phyloP scores from a whole-genome alignment of 2,888 invertebrate genomes.

The Petrophora chlorosata region DNA sequence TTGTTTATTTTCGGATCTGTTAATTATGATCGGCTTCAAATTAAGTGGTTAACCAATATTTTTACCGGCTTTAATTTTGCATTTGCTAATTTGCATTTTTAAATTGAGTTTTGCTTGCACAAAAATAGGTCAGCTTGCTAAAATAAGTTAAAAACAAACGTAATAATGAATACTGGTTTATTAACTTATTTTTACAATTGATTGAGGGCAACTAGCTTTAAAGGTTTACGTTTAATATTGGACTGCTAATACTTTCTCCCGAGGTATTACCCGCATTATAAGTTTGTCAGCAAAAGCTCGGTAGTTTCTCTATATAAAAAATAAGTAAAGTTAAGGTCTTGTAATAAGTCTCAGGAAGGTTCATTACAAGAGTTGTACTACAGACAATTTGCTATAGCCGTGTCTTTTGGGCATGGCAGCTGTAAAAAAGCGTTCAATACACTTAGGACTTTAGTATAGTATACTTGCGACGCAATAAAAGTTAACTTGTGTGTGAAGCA shows the following conservation, averaged over 20 bases:
- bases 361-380: not conserved
- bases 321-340: not conserved
- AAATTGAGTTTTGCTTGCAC: not conserved
- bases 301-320: too few relatives aligned
- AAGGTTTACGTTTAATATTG: too few relatives aligned
- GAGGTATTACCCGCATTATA: too few relatives aligned
- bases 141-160: too few relatives aligned
- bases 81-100: constrained; percentile 21
- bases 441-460: not conserved
- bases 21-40: constrained; percentile 6
- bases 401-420: too few relatives aligned
- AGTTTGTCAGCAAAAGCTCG: too few relatives aligned
- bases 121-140: too few relatives aligned
- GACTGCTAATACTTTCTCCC: too few relatives aligned
- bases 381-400: too few relatives aligned
- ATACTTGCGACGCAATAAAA: constrained; percentile 29
- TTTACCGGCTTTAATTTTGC: constrained; percentile 19
- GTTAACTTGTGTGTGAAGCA: constrained; percentile 32
- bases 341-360: not conserved
- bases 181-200: too few relatives aligned
- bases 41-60: constrained; percentile 28
- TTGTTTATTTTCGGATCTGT: constrained; percentile 1
- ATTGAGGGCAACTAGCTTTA: too few relatives aligned
- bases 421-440: constrained; percentile 7
- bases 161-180: too few relatives aligned